Evolutionary conservation across 92 coral and sea anemone genomes (phyloP).

Genomic region (Phenganax subtilis): DNA sequence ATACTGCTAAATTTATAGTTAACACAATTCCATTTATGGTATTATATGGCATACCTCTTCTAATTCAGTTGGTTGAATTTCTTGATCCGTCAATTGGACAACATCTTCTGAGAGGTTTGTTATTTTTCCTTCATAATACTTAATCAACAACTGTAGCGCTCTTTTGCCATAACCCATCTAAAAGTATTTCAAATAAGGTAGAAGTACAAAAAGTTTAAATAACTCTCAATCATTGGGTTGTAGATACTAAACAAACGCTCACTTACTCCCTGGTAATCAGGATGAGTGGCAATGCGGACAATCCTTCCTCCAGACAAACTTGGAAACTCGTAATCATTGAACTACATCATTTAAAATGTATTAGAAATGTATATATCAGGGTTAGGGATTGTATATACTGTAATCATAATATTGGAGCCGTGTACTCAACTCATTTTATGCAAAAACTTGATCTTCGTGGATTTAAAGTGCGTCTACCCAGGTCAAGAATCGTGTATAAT

Average conservation of each 20-base stretch:
- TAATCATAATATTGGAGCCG: no score
- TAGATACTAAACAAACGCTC: background rate
- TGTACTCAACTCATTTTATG: background rate
- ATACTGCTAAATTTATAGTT: background rate
- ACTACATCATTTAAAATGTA: conserved; percentile 46
- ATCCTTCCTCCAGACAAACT: conserved; percentile 93
- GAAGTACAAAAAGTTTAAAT: background rate
- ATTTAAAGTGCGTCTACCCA: no score
- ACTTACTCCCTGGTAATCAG: conserved; percentile 92
- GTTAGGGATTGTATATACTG: no score
- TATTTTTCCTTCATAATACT: conserved; percentile 88
- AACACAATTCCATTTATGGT: background rate
- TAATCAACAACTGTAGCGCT: conserved; percentile 64
- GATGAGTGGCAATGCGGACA: conserved; percentile 93
- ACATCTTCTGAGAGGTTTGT: conserved; percentile 76
- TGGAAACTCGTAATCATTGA: conserved; percentile 89
- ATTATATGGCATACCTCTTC: conserved; percentile 48
- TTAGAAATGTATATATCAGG: no score
- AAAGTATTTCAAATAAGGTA: background rate
- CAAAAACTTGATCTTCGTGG: background rate
- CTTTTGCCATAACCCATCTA: conserved; percentile 97
- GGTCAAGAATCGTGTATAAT: background rate
- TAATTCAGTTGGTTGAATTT: conserved; percentile 56
- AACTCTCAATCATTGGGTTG: no score
- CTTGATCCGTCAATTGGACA: conserved; percentile 34